Evolutionary conservation across 2,797 vertebrate species (phyloP).

Genomic region (Varecia variegata): DNA sequence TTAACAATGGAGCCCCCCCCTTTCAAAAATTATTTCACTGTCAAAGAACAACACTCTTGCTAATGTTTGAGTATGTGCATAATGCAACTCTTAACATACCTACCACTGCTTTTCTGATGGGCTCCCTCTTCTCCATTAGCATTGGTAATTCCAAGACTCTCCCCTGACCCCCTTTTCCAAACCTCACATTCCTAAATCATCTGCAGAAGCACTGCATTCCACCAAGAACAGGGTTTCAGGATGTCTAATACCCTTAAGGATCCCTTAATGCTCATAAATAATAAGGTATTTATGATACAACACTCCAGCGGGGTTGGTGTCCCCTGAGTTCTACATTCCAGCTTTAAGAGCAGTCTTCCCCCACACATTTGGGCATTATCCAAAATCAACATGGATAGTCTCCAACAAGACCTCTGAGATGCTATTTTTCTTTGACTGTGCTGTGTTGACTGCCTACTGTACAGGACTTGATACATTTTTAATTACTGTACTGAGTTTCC

Average conservation of each 20-base stretch:
- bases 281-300: background rate
- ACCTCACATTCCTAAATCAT: background rate
- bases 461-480: background rate
- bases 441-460: background rate
- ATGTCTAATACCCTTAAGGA: background rate
- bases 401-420: background rate
- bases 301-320: background rate
- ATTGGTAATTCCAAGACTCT: background rate
- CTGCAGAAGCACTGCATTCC: background rate
- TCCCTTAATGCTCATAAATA: background rate
- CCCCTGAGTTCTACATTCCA: background rate
- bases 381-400: background rate
- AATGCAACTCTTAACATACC: background rate
- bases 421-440: background rate
- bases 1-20: background rate
- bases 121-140: background rate
- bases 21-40: background rate
- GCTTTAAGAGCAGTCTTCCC: background rate
- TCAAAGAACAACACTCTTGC: background rate
- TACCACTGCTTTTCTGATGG: background rate
- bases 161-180: background rate
- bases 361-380: background rate
- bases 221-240: background rate
- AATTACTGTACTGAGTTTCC: slow-evolving; percentile 55
- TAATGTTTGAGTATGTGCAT: background rate